A percentile compares a stretch with the other conserved stretches of the same genome.
Conservation (phyloP, 1,140 invertebrate genomes). For the Leptopilina boulardi region DNA sequence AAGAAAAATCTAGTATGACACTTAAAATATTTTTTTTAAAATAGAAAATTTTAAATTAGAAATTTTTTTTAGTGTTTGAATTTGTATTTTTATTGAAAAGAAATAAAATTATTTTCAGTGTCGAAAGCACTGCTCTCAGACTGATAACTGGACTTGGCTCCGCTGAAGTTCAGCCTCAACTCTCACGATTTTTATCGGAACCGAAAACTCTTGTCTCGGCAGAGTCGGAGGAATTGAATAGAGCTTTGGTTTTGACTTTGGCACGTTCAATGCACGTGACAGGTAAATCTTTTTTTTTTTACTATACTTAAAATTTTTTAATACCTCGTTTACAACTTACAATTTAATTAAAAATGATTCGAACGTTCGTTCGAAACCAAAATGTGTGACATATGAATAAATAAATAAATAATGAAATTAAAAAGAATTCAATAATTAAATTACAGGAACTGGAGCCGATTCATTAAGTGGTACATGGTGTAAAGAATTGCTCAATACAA, state of each 20-base stretch:
- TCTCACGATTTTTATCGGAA: conserved; percentile 91
- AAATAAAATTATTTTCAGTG: conserved; percentile 77
- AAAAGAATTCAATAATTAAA: neutral
- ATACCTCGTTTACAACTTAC: no score
- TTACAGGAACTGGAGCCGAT: conserved; percentile 77
- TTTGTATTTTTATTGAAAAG: conserved; percentile 9
- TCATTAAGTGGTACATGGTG: conserved; percentile 88
- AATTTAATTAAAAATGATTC: no score
- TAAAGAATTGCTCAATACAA: conserved; percentile 91
- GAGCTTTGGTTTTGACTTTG: conserved; percentile 93
- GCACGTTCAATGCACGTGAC: conserved; percentile 96
- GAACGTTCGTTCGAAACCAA: no score
- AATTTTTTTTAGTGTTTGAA: no score
- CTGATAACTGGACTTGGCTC: conserved; percentile 94
- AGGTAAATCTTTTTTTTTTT: conserved; percentile 73
- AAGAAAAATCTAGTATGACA: no score
- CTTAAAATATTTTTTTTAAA: no score
- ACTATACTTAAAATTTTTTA: no score
- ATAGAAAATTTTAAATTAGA: no score
- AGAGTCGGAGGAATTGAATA: conserved; percentile 96
- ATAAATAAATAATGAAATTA: no score
- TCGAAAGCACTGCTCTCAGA: conserved; percentile 94
- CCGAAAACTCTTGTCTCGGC: conserved; percentile 92
- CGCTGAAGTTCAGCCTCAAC: conserved; percentile 92
- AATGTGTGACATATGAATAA: no score